A percentile compares a stretch with the other conserved stretches of the same genome.
These are phyloP conservation scores for Gracilinanus agilis DNA, from an alignment of 2,113 vertebrate genomes.

Conservation along the genomic window DNA sequence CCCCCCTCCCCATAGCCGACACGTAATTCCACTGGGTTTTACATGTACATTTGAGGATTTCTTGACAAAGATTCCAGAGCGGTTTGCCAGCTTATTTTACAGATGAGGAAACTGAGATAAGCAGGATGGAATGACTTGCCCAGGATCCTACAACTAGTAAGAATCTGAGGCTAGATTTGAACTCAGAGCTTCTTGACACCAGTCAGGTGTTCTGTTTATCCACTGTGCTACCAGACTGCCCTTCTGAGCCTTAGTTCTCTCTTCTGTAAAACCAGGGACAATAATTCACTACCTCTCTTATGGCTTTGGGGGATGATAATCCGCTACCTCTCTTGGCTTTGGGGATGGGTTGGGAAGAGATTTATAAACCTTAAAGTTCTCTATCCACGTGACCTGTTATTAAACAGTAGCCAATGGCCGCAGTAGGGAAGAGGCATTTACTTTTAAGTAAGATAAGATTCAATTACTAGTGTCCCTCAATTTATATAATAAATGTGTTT, in stretches of 20 bases:
- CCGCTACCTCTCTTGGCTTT: neutral
- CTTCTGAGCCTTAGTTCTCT: neutral
- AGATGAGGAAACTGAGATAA: too few species aligned
- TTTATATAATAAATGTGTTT: neutral
- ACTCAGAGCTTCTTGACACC: too few species aligned
- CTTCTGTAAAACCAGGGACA: neutral
- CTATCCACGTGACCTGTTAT: neutral
- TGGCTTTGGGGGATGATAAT: neutral
- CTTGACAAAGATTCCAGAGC: too few species aligned
- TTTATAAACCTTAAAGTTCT: neutral
- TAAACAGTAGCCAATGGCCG: neutral
- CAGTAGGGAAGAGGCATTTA: neutral
- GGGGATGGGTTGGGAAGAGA: neutral
- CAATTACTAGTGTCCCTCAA: neutral
- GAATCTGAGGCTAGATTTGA: too few species aligned
- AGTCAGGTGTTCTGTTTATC: too few species aligned
- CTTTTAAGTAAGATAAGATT: neutral
- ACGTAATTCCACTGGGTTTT: too few species aligned
- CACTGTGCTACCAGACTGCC: too few species aligned
- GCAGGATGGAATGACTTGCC: too few species aligned
- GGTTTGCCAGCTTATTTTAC: too few species aligned
- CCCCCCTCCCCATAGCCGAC: too few species aligned
- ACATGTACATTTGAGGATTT: too few species aligned
- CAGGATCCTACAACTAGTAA: too few species aligned
- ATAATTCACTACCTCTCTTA: neutral